phyloP scores from a whole-genome alignment of 1,140 invertebrate species.

The Orchestia grillus region DNA sequence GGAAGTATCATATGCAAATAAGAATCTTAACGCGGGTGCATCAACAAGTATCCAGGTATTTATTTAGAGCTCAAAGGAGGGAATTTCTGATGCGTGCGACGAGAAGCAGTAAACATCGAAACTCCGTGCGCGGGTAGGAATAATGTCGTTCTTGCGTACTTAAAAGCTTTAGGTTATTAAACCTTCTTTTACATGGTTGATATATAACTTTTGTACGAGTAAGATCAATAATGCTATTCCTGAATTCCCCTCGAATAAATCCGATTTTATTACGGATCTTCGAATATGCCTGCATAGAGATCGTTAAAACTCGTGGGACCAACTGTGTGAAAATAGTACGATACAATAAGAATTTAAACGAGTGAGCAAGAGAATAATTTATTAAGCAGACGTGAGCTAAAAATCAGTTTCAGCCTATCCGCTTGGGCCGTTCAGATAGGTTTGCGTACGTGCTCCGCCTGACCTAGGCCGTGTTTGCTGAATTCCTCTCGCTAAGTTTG shows the following conservation, averaged over 20 bases:
- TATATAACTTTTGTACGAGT: neutral
- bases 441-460: neutral
- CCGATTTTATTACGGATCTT: too few species aligned
- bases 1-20: too few species aligned
- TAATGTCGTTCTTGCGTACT: neutral
- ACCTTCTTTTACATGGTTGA: neutral
- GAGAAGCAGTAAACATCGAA: neutral
- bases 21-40: too few species aligned
- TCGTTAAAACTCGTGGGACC: neutral
- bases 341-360: neutral
- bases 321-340: neutral
- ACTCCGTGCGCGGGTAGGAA: neutral
- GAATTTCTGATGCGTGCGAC: neutral
- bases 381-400: neutral
- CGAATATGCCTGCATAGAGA: neutral
- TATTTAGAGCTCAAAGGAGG: too few species aligned
- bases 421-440: neutral
- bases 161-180: neutral
- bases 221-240: neutral
- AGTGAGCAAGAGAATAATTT: neutral
- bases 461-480: neutral
- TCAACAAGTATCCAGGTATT: too few species aligned
- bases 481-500: neutral
- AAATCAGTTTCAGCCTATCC: neutral
- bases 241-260: neutral